Percentiles rank a stretch among this genome's conserved stretches.
Conservation (phyloP, 30 jellyfish, hydroid and myxozoan genomes). For the Turritopsis dohrnii region DNA sequence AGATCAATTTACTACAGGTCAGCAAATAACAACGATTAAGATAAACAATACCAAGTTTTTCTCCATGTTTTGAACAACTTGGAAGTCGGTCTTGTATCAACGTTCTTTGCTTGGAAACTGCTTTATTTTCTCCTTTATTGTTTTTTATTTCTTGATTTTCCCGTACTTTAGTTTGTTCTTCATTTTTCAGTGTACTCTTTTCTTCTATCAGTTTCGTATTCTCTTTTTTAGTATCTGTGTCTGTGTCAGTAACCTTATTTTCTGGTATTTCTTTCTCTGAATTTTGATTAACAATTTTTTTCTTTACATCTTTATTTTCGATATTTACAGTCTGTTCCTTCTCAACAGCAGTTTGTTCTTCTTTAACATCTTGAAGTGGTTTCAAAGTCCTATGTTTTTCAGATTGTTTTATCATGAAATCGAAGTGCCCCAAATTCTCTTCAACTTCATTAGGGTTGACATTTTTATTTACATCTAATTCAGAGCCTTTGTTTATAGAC, state of each 20-base stretch:
- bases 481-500: neutral
- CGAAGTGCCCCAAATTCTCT: neutral
- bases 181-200: neutral
- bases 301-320: neutral
- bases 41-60: neutral
- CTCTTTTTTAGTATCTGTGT: neutral
- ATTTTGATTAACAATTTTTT: neutral
- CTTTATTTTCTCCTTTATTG: neutral
- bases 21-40: neutral
- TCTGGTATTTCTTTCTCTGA: neutral
- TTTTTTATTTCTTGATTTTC: neutral
- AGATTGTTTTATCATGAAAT: neutral
- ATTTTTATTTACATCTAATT: neutral
- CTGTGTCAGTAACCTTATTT: neutral
- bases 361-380: neutral
- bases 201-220: neutral
- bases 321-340: neutral
- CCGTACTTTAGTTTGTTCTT: neutral
- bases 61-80: neutral
- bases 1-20: no score
- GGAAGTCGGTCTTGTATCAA: neutral
- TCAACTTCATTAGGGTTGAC: neutral
- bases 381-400: neutral
- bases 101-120: neutral
- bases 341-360: neutral